Evolutionary conservation across 1,140 invertebrate species (phyloP), one percentile per base, ranked within the genome.

Genomic region (Ylistrum balloti): DNA sequence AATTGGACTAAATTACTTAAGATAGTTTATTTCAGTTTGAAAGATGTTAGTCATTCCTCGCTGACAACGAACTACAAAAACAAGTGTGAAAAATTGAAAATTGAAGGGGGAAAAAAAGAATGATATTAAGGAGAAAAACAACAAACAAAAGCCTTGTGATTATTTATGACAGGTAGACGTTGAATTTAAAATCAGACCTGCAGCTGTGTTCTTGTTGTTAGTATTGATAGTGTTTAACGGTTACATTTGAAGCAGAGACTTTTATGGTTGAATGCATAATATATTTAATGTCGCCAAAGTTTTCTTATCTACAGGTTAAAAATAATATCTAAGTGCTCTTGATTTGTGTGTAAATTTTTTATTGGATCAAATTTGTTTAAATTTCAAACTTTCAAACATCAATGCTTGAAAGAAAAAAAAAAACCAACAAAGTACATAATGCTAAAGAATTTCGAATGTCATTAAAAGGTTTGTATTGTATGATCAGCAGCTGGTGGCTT

Each of bases 341-440:
- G 22, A 33, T 90, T 41, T 0, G 22, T 45, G 10, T 32, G 33
- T 22, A 45, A 7, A 45, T 33, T 45, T 89, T 33, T 89, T 33
- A 86, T 86, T 74, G 33, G 56, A 74, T 74, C 56, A 74, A 28
- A 74, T n/a, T 45, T 90, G 38, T 88, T 38, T n/a, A 33, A n/a
- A 35, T 35, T 33, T 74, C 0, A 20, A 33, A 90, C 20, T 88
- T 88, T 28, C 13, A 90, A 33, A 32, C 34, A 56, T 86, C 85
- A 89, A 48, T 87, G 86, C 34, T 28, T 38, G 15, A 56, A 88
- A 88, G 20, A 33, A 34, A 22, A 56, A 56, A 34, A 74, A 45
- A 45, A 17, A 17, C 41, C 20, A n/a, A n/a, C n/a, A n/a, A n/a
- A n/a, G n/a, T 45, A 38, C 13, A 3, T 74, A 74, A n/a, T 74